A percentile compares a stretch with the other conserved stretches of the same genome.
These are phyloP conservation scores for Tromatobia lineatoria DNA, from an alignment of 2,888 invertebrate species.

Conservation along the genomic window DNA sequence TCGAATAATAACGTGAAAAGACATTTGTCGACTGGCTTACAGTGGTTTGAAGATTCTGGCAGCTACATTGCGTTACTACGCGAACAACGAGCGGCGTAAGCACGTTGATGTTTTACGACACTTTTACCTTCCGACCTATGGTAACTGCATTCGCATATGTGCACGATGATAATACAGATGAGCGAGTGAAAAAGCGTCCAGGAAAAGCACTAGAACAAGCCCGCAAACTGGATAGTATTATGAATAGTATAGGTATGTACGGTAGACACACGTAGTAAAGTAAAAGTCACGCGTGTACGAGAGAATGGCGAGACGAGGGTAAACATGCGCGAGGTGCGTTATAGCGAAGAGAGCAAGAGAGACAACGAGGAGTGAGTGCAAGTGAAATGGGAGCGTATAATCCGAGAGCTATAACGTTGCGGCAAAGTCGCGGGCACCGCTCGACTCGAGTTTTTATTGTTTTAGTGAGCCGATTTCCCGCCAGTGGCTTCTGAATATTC, in stretches of 20 bases:
- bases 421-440: slow-evolving; percentile 44
- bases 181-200: slow-evolving; percentile 40
- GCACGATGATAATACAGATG: slow-evolving; percentile 57
- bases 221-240: slow-evolving; percentile 26
- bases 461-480: slow-evolving; percentile 75
- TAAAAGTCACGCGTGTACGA: neutral
- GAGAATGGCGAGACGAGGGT: slow-evolving; percentile 4
- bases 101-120: slow-evolving; percentile 46
- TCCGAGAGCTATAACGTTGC: slow-evolving; percentile 43
- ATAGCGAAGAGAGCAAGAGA: slow-evolving; percentile 1
- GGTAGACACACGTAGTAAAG: slow-evolving; percentile 13
- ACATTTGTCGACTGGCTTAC: neutral
- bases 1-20: neutral
- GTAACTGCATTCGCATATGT: slow-evolving; percentile 58
- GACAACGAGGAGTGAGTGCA: slow-evolving; percentile 27
- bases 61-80: slow-evolving; percentile 1
- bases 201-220: slow-evolving; percentile 35
- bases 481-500: slow-evolving; percentile 70
- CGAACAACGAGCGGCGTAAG: neutral
- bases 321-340: slow-evolving; percentile 18
- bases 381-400: slow-evolving; percentile 57
- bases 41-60: neutral
- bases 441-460: slow-evolving; percentile 75
- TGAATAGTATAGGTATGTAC: neutral
- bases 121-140: slow-evolving; percentile 31